Evolutionary conservation across 2,888 invertebrate species (phyloP).

Genomic region (Hyppa rectilinea): DNA sequence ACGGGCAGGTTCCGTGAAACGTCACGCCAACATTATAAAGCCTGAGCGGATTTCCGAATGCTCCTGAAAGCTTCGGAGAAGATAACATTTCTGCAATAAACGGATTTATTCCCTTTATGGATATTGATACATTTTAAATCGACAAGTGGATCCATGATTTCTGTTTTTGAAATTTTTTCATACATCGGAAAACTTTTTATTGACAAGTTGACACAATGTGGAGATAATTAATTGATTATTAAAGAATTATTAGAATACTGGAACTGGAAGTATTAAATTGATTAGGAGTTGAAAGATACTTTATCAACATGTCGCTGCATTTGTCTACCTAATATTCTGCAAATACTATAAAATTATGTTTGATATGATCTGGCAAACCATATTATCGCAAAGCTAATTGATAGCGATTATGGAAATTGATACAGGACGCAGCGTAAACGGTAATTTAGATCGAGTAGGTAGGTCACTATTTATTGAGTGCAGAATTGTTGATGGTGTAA

Average conservation of each 20-base stretch:
- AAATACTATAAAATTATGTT: slow-evolving; percentile 25
- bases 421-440: slow-evolving; percentile 11
- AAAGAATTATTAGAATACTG: neutral
- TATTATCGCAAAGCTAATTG: slow-evolving; percentile 29
- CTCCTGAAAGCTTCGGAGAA: slow-evolving; percentile 70
- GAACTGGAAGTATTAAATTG: slow-evolving; percentile 1
- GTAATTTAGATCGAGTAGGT: slow-evolving; percentile 24
- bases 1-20: slow-evolving; percentile 69
- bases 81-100: slow-evolving; percentile 72
- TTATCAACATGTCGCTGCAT: slow-evolving; percentile 14
- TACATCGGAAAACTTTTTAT: neutral
- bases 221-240: slow-evolving; percentile 1
- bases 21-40: slow-evolving; percentile 77
- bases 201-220: neutral
- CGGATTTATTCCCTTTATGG: slow-evolving; percentile 55
- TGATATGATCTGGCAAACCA: slow-evolving; percentile 29
- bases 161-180: neutral
- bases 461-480: slow-evolving; percentile 1
- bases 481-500: neutral
- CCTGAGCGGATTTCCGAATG: slow-evolving; percentile 80
- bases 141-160: slow-evolving; percentile 33
- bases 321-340: slow-evolving; percentile 23
- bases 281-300: slow-evolving; percentile 20
- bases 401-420: slow-evolving; percentile 36
- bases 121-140: slow-evolving; percentile 58